phyloP scores from a whole-genome alignment of 2,797 vertebrate genomes.

The Tolypeutes matacus region DNA sequence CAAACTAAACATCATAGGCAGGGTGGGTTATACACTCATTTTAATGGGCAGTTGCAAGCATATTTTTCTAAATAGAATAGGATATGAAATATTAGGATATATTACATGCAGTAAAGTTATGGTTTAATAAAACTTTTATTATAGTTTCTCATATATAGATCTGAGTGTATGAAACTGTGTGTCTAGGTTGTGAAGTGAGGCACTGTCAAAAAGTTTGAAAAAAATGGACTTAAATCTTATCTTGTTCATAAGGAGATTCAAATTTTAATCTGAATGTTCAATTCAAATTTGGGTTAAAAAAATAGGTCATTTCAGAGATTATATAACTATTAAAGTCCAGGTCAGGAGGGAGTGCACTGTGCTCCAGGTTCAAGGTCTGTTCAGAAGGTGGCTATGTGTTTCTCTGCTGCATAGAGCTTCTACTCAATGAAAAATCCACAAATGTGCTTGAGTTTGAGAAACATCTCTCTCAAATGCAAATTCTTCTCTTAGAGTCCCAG shows the following conservation, averaged over 20 bases:
- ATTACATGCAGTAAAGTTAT: not conserved
- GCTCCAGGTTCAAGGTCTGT: not conserved
- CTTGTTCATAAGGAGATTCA: not conserved
- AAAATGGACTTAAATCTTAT: not conserved
- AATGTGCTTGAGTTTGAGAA: not conserved
- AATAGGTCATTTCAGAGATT: constrained; percentile 29
- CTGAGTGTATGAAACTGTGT: not conserved
- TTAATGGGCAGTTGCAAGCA: not conserved
- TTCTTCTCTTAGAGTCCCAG: not conserved
- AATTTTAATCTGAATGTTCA: not conserved
- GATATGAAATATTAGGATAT: not conserved
- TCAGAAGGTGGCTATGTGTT: not conserved
- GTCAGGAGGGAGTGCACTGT: not conserved
- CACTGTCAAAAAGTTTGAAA: not conserved
- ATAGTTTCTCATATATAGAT: not conserved
- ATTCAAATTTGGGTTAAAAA: not conserved
- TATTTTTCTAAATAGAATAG: not conserved
- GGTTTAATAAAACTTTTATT: not conserved
- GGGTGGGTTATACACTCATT: not conserved
- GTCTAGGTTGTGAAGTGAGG: not conserved
- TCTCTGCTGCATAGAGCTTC: not conserved
- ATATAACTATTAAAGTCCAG: not conserved
- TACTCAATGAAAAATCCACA: not conserved
- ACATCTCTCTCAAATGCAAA: not conserved
- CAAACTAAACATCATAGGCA: not conserved